Percentiles rank a stretch among this genome's conserved stretches.
Evolutionary conservation across 2,888 invertebrate genomes (phyloP).

Genomic region (Nebria salina): DNA sequence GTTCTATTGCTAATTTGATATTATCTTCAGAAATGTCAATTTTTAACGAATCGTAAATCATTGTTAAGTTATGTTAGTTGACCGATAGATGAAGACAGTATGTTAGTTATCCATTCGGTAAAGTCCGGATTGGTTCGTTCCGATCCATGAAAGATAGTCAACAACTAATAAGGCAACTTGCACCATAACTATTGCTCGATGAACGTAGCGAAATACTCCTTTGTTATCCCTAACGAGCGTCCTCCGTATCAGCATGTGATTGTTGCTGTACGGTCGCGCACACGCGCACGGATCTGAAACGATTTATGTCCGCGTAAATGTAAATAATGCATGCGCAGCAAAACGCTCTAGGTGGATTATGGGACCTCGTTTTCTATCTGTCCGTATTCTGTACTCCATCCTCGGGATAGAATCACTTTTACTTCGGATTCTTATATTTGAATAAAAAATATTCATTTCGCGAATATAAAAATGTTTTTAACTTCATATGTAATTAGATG

Average conservation of each 20-base stretch:
- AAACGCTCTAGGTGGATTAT: not conserved
- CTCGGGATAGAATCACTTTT: no score
- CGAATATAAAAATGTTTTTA: no score
- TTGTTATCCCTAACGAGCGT: conserved; percentile 1
- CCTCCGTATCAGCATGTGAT: not conserved
- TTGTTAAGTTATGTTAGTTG: not conserved
- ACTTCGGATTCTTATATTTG: no score
- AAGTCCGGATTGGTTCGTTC: not conserved
- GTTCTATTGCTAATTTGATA: no score
- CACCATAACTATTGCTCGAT: not conserved
- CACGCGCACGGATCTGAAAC: not conserved
- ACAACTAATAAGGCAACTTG: not conserved
- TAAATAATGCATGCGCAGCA: not conserved
- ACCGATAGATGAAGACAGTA: not conserved
- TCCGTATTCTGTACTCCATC: not conserved
- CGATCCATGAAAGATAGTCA: not conserved
- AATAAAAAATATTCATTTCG: no score
- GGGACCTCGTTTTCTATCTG: not conserved
- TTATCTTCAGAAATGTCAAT: no score
- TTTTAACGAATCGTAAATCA: not conserved
- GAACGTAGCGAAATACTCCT: not conserved
- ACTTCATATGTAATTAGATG: no score
- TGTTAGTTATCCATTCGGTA: not conserved
- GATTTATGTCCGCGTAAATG: not conserved
- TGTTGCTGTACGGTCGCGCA: not conserved